These are phyloP conservation scores for Brachionus plicatilis DNA, from an alignment of 1,140 invertebrate genomes.

Conservation along the genomic window DNA sequence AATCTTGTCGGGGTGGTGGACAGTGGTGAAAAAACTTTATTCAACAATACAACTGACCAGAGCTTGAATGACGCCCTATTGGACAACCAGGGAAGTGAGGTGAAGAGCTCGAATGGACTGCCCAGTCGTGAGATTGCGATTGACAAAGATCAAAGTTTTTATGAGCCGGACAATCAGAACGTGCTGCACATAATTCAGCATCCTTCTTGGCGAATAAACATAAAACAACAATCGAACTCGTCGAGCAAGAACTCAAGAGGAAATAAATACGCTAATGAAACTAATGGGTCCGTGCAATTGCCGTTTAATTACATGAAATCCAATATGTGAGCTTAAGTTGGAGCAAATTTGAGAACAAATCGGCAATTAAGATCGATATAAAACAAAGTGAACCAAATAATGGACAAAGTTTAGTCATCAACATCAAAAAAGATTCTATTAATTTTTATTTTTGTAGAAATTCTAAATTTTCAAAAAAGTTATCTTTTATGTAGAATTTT, in stretches of 20 bases:
- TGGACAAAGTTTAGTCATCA: slow-evolving; percentile 13
- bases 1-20: neutral
- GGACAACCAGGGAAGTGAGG: neutral
- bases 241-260: neutral
- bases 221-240: slow-evolving; percentile 8
- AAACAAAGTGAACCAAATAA: neutral
- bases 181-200: slow-evolving; percentile 35
- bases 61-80: slow-evolving; percentile 27
- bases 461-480: neutral
- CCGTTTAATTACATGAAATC: slow-evolving; percentile 34
- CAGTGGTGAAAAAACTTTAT: neutral
- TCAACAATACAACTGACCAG: slow-evolving; percentile 18
- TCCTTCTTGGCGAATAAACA: slow-evolving; percentile 39
- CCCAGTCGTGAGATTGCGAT: neutral
- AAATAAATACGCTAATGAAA: neutral
- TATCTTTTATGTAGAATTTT: neutral
- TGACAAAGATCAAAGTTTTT: neutral
- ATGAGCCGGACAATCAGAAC: neutral
- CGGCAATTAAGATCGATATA: neutral
- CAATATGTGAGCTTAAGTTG: neutral
- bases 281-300: neutral
- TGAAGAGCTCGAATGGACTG: neutral
- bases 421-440: neutral
- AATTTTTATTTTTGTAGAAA: neutral
- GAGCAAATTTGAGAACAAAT: neutral